Conservation (phyloP, 2,888 invertebrate species). For the Argynnis bischoffii region DNA sequence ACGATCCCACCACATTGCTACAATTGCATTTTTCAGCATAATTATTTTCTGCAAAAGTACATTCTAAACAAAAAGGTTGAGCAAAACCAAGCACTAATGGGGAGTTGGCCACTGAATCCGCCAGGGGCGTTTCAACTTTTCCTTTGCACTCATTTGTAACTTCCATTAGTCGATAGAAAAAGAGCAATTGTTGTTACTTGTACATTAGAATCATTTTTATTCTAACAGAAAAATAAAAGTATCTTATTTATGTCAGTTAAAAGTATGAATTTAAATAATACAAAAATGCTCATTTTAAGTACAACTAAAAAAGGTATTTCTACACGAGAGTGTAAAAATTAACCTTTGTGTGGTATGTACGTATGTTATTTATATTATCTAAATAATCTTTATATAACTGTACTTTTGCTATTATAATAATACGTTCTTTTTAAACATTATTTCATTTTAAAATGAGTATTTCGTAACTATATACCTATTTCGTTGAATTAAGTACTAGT, state of each 20-base stretch:
- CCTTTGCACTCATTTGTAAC: slow-evolving; percentile 50
- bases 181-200: slow-evolving; percentile 23
- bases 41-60: slow-evolving; percentile 27
- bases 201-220: slow-evolving; percentile 24
- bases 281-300: too few species aligned
- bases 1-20: too few species aligned
- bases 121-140: slow-evolving; percentile 53
- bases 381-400: too few species aligned
- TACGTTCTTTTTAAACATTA: too few species aligned
- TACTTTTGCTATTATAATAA: too few species aligned
- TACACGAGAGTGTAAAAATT: too few species aligned
- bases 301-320: too few species aligned
- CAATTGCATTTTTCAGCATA: neutral
- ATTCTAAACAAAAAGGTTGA: slow-evolving; percentile 12
- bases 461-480: too few species aligned
- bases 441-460: too few species aligned
- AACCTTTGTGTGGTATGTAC: too few species aligned
- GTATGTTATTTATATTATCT: too few species aligned
- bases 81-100: slow-evolving; percentile 23
- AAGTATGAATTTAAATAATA: neutral
- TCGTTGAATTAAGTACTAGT: too few species aligned
- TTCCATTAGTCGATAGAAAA: slow-evolving; percentile 42
- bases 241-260: neutral
- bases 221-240: neutral
- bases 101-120: slow-evolving; percentile 48